Evolutionary conservation across 1,140 invertebrate genomes (phyloP).

Genomic region (Drosophila parvula): DNA sequence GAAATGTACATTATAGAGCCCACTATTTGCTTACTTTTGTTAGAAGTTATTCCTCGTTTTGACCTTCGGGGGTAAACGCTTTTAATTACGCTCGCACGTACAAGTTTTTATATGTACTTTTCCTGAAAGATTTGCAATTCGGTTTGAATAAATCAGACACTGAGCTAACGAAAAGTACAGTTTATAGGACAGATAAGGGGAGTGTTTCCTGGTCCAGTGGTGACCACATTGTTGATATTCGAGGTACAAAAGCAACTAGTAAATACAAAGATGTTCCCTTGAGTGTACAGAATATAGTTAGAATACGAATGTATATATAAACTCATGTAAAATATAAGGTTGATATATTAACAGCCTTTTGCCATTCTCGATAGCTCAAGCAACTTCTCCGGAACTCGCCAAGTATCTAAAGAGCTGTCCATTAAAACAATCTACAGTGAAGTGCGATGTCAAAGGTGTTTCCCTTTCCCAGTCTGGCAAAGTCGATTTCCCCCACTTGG

Average conservation of each 20-base stretch:
- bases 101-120: slow-evolving; percentile 15
- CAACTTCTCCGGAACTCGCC: not conserved
- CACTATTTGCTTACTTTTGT: slow-evolving; percentile 4
- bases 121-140: slow-evolving; percentile 36
- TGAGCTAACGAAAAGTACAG: slow-evolving; percentile 56
- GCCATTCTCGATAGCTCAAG: too few species aligned
- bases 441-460: slow-evolving; percentile 28
- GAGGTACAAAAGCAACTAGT: not conserved
- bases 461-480: not conserved
- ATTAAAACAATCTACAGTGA: slow-evolving; percentile 60
- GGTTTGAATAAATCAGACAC: slow-evolving; percentile 20
- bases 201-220: not conserved
- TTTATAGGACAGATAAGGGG: slow-evolving; percentile 30
- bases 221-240: slow-evolving; percentile 3
- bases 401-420: slow-evolving; percentile 42
- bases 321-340: not conserved
- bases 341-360: not conserved
- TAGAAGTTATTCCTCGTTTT: not conserved
- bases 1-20: slow-evolving; percentile 7
- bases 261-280: not conserved
- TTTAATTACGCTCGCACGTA: not conserved
- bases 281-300: not conserved
- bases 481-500: slow-evolving; percentile 52
- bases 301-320: not conserved
- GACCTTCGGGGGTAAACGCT: slow-evolving; percentile 19